These are phyloP conservation scores for Lasioglossum oenotherae DNA, from an alignment of 2,888 invertebrate genomes.

Conservation along the genomic window DNA sequence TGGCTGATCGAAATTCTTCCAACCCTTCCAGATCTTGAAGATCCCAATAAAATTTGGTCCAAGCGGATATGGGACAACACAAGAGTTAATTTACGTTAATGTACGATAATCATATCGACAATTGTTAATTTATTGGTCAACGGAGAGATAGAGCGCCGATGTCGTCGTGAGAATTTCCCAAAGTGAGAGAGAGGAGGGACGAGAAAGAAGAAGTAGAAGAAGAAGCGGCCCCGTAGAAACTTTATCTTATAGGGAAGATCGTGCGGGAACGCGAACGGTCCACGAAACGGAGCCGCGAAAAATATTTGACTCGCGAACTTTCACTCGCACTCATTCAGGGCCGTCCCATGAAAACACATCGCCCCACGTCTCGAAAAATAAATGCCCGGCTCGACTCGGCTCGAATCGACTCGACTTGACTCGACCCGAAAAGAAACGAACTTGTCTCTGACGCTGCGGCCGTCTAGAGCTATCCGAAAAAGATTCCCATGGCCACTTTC, in stretches of 20 bases:
- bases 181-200: not conserved
- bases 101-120: not conserved
- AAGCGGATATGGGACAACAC: too few relatives aligned
- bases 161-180: not conserved
- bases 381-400: conserved; percentile 4
- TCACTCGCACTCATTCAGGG: conserved; percentile 76
- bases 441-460: not conserved
- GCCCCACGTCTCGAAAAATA: conserved; percentile 41
- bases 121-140: not conserved
- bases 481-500: conserved; percentile 51
- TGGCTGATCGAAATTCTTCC: not conserved
- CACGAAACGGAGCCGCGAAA: conserved; percentile 64
- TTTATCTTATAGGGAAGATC: conserved; percentile 56
- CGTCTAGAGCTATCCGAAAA: conserved; percentile 15
- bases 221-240: conserved; percentile 13
- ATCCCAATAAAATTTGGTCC: too few relatives aligned
- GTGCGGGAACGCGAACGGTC: conserved; percentile 34
- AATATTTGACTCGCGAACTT: conserved; percentile 74
- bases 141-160: not conserved
- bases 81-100: too few relatives aligned
- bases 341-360: conserved; percentile 67
- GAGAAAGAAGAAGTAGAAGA: not conserved
- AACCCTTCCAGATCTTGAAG: not conserved
- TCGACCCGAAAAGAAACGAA: not conserved
- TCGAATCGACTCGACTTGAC: conserved; percentile 1